phyloP scores from a whole-genome alignment of 2,888 invertebrate genomes.

The Hirtodrosophila duncani region DNA sequence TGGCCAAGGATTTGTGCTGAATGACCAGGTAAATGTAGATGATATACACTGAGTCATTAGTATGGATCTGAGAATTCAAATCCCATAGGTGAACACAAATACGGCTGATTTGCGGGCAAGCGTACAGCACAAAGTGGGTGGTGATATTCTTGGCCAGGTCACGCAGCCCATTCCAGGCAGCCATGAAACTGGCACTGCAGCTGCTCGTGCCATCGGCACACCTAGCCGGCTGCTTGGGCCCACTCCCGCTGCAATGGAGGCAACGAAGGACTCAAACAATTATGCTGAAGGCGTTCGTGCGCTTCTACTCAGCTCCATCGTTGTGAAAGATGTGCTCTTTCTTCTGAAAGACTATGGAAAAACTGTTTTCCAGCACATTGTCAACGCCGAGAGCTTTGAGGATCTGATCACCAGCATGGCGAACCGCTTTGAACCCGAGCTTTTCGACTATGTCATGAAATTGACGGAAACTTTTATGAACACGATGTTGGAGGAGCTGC shows the following conservation, averaged over 20 bases:
- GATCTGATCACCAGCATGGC: conserved; percentile 41
- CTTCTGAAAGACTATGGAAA: conserved; percentile 19
- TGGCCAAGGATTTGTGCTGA: conserved; percentile 63
- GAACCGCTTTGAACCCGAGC: conserved; percentile 3
- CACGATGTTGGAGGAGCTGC: conserved; percentile 21
- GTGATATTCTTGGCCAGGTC: conserved; percentile 61
- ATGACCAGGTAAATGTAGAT: too few relatives aligned
- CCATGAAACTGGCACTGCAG: neutral
- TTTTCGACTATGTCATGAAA: conserved; percentile 36
- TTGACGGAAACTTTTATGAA: conserved; percentile 48
- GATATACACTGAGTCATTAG: too few relatives aligned
- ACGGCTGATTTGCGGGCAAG: conserved; percentile 61
- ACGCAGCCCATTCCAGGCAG: conserved; percentile 55
- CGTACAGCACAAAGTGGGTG: conserved; percentile 68
- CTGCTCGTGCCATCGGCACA: neutral
- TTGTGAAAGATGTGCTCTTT: conserved; percentile 24
- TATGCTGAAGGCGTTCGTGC: conserved; percentile 24
- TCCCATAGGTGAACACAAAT: conserved; percentile 52
- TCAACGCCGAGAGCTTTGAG: conserved; percentile 46
- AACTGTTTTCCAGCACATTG: conserved; percentile 35
- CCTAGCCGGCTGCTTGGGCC: conserved; percentile 13
- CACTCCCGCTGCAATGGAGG: neutral
- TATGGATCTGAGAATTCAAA: too few relatives aligned
- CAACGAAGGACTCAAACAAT: conserved; percentile 8
- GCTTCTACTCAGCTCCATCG: conserved; percentile 25